Percentiles rank a stretch among this genome's conserved stretches.
phyloP scores from a whole-genome alignment of 2,113 vertebrate genomes.

The Silurus glanis region DNA sequence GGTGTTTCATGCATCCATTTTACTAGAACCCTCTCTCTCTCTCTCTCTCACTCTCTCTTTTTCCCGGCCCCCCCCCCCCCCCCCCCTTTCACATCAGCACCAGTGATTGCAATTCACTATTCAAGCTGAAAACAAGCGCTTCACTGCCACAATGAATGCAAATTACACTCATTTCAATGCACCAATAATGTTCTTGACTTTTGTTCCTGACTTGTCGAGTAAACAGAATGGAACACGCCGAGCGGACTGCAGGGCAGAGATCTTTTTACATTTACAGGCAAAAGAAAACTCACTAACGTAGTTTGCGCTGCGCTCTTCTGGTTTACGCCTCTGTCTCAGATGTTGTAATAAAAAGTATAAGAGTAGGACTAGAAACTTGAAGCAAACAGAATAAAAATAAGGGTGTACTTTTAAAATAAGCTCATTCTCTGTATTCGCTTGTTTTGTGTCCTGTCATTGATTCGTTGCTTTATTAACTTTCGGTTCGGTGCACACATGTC shows the following conservation, averaged over 20 bases:
- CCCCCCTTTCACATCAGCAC: background rate
- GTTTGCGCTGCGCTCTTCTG: background rate
- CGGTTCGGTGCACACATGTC: too few species aligned
- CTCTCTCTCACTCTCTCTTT: background rate
- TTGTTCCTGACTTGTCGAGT: constrained; percentile 46
- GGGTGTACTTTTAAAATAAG: too few species aligned
- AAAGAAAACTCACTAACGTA: background rate
- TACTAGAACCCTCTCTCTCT: constrained; percentile 14
- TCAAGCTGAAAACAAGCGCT: constrained; percentile 44
- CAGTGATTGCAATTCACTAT: constrained; percentile 49
- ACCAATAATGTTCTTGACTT: constrained; percentile 49
- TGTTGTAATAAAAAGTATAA: background rate
- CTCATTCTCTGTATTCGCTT: too few species aligned
- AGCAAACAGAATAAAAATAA: background rate
- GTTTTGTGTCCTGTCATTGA: background rate
- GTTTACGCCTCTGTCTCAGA: constrained; percentile 30
- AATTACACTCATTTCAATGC: constrained; percentile 56
- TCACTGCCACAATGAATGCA: constrained; percentile 49
- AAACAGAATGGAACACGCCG: constrained; percentile 48
- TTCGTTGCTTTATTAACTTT: background rate
- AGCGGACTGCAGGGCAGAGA: constrained; percentile 27
- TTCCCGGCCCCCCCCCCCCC: background rate
- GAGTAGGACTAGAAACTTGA: background rate
- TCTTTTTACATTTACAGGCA: background rate
- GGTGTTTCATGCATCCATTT: constrained; percentile 38